Base-by-base conservation (phyloP, 2,113 vertebrate species). In the Phylloscopus whistleri region DNA sequence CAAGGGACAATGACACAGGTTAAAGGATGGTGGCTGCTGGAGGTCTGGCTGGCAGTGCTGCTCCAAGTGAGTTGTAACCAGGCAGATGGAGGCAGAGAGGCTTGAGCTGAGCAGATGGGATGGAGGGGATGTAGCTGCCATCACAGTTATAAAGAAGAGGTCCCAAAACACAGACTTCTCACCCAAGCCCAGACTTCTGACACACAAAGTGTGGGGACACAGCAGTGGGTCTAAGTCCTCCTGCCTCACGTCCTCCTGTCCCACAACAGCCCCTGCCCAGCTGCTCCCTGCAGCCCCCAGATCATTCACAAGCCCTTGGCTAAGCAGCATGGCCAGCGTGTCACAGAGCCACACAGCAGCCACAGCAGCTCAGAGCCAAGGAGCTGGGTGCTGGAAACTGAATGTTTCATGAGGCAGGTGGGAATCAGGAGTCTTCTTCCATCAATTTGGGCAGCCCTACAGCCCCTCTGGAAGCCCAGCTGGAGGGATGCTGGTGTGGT, bases 131-230 rank as follows among this genome's bases (percentile, higher is more conserved):
- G 63, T 19, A 63, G 27, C 60, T 46, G 3, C 66, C 1, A 1
- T 39, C 33, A 27, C 58, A 85, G 44, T 43, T 52, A 21, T 1
- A 19, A 30, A 68, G 35, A 46, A 78, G 26, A 59, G 55, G 37
- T 51, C 37, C 26, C 31, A 22, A 12, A 41, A 18, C 1, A 4
- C 31, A 35, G 4, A 49, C 6, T 11, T 56, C 48, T 77, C 44
- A 18, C 59, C 48, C 14, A 1, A 56, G 15, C 73, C 46, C 37
- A 70, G 55, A 28, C 10, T 11, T 49, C 37, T 11, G 7, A 13
- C 39, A 27, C 14, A 15, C 19, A 0, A 1, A 63, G 37, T 22
- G 20, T 59, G 0, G 55, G n/a, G 37, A 10, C 1, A 3, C 16
- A 9, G 43, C 52, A 30, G 27, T 2, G 1, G 23, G 26, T 85